Evolutionary conservation across 1,140 invertebrate genomes (phyloP), one percentile per base, ranked within the genome.

Genomic region (Mactra quadrangularis): DNA sequence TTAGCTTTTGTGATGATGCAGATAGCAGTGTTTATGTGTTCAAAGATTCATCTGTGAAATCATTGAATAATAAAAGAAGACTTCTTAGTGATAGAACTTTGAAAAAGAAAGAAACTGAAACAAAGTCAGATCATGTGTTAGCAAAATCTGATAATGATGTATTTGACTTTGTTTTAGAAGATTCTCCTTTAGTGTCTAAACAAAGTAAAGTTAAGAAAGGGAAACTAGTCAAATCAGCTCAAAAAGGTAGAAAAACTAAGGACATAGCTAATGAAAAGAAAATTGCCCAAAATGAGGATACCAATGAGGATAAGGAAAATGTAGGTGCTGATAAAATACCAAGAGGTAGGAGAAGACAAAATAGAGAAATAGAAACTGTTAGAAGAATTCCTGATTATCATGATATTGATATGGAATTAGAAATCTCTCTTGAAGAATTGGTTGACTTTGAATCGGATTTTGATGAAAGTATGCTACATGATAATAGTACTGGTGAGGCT

Each of bases 101-200:
- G 15, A 7, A 6, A 41, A 41, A 41, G 38, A 41, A 41, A 7
- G 38, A 41, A 15, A 41, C 15, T 41, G 38, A 7, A 7, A 15
- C 15, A 41, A 15, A 41, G 38, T 41, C 38, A 25, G 15, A 66
- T 27, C 13, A 11, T 45, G 3, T 11, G 9, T 6, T 38, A n/a
- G 38, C n/a, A 41, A 19, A 66, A 25, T 1, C 41, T 6, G 35
- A 55, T 15, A 29, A 27, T 71, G 74, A 78, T 78, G 50, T 78
- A 6, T 78, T 38, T 78, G 76, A 78, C 50, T 68, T 78, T 68
- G 45, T 27, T 29, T 17, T 55, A 15, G 76, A 78, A 68, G 60
- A 45, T 57, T 78, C 76, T 7, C 76, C 76, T n/a, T 22, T 47
- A 53, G 76, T 78, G 62, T 9, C 11, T 27, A 72, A 72, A 9